Percentiles rank a stretch among this genome's conserved stretches.
Evolutionary conservation across 2,113 vertebrate species (phyloP).

Genomic region (Protobothrops mucrosquamatus): DNA sequence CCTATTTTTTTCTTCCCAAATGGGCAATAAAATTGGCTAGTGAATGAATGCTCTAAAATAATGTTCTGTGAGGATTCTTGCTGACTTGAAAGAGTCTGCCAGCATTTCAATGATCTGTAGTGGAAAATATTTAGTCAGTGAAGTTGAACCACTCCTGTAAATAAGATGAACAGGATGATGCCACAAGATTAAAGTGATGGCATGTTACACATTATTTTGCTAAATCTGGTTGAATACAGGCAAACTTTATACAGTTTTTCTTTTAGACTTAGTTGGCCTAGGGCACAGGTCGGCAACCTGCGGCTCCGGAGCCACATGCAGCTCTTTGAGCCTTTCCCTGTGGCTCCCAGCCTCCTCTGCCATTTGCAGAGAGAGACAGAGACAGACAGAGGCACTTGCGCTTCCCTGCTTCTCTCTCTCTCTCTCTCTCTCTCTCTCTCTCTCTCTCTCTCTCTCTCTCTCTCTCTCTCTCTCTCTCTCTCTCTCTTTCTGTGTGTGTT

Average conservation of each 20-base stretch:
- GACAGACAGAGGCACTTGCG: too few species aligned
- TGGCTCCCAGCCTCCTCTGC: too few species aligned
- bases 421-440: too few species aligned
- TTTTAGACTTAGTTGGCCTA: neutral
- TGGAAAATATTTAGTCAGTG: constrained; percentile 48
- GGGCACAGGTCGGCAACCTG: too few species aligned
- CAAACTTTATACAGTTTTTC: neutral
- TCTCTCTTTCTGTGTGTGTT: too few species aligned
- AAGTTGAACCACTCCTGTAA: constrained; percentile 45
- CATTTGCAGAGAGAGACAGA: too few species aligned
- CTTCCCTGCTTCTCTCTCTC: too few species aligned
- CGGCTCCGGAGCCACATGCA: too few species aligned
- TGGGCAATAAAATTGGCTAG: constrained; percentile 54
- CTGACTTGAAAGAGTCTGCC: constrained; percentile 55
- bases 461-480: too few species aligned
- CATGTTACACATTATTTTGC: constrained; percentile 43
- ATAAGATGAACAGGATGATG: constrained; percentile 1
- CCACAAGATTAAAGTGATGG: neutral
- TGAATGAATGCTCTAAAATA: constrained; percentile 62
- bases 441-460: too few species aligned
- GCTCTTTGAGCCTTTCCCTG: too few species aligned
- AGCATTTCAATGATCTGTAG: constrained; percentile 56
- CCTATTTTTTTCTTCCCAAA: constrained; percentile 53
- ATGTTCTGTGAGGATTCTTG: constrained; percentile 56
- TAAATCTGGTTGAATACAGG: constrained; percentile 36